A percentile compares a stretch with the other conserved stretches of the same genome.
phyloP scores from a whole-genome alignment of 2,888 invertebrate genomes.

The Idaea aversata region DNA sequence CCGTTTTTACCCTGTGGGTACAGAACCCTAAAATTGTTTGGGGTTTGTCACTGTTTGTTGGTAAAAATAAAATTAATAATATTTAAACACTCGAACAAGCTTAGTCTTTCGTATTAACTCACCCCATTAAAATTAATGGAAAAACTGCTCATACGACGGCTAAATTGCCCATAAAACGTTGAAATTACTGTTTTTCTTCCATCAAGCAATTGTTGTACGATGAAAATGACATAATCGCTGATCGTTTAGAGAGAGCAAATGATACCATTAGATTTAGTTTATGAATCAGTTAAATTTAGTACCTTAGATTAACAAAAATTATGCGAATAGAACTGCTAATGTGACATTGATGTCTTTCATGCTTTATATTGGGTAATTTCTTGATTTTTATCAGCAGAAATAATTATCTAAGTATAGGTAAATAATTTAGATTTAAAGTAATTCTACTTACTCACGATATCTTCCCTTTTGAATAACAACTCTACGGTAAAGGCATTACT shows the following conservation, averaged over 20 bases:
- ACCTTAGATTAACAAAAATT: not conserved
- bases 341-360: too few species aligned
- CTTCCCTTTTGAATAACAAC: not conserved
- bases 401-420: too few species aligned
- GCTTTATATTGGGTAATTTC: too few species aligned
- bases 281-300: constrained; percentile 42
- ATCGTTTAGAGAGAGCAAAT: constrained; percentile 47
- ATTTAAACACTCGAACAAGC: not conserved
- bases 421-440: not conserved
- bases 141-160: not conserved
- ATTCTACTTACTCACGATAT: not conserved
- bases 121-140: constrained; percentile 1
- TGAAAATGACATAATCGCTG: constrained; percentile 36
- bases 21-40: too few species aligned
- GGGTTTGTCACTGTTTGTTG: too few species aligned
- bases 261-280: constrained; percentile 48
- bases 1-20: too few species aligned
- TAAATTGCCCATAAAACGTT: constrained; percentile 1
- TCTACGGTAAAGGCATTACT: not conserved
- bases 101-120: not conserved
- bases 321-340: not conserved
- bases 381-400: too few species aligned
- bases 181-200: constrained; percentile 1
- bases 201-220: constrained; percentile 7
- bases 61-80: too few species aligned